Evolutionary conservation across 2,113 vertebrate genomes (phyloP).

Genomic region (Carassius gibelio): DNA sequence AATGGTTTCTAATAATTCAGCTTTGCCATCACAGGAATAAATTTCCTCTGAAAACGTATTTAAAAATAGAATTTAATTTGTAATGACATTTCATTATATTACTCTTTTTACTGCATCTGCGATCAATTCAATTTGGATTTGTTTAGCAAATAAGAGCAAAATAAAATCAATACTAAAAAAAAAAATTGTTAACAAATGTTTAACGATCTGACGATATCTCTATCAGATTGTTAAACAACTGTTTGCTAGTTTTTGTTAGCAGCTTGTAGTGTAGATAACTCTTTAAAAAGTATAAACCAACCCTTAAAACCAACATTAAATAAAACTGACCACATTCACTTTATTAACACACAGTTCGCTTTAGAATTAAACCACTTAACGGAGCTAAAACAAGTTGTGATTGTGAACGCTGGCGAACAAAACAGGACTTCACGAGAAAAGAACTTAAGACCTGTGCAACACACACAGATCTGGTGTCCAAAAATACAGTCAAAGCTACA

Average conservation of each 20-base stretch:
- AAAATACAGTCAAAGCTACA: background rate
- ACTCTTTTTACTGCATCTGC: background rate
- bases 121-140: background rate
- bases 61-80: background rate
- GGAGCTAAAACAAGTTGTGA: background rate
- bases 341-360: background rate
- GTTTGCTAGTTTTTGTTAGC: background rate
- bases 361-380: background rate
- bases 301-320: background rate
- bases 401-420: background rate
- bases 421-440: background rate
- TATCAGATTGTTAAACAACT: background rate
- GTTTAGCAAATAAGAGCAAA: background rate
- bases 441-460: slow-evolving; percentile 4
- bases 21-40: background rate
- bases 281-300: background rate
- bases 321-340: background rate
- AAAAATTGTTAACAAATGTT: too few relatives aligned
- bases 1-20: background rate
- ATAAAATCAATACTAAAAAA: too few relatives aligned
- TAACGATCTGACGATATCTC: background rate
- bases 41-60: background rate
- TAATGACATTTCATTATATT: background rate
- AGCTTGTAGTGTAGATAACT: background rate
- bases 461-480: slow-evolving; percentile 10